Evolutionary conservation across 2,888 invertebrate genomes (phyloP), one percentile per base, ranked within the genome.

Genomic region (Luperina testacea): DNA sequence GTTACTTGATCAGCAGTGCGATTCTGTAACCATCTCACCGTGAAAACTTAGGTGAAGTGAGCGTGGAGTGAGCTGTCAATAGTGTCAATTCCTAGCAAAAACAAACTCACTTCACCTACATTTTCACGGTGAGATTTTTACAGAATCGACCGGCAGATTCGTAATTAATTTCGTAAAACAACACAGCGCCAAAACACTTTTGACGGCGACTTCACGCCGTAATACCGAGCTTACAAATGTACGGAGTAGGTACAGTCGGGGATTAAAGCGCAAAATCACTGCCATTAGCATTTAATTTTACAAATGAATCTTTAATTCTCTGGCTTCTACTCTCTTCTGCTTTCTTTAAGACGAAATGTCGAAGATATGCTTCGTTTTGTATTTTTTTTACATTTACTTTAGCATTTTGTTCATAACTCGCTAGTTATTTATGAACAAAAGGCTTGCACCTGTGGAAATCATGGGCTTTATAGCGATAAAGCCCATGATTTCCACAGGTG

Each of bases 241-340:
- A 88, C 89, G 90, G 88, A 93, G 92, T 88, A 93, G 93, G 93
- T 93, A 92, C 92, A 91, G 90, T 89, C 90, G 81, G 53, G 94
- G 95, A 95, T 96, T 96, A 95, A 92, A 93, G 91, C 91, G 86
- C 90, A 91, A 94, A 95, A 94, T 95, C 94, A 93, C 92, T 90
- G 80, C 92, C 92, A 95, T 96, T 95, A 95, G 94, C 95, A 95
- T 96, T 96, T 95, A 92, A 96, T 95, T 95, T 96, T 93, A 95
- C 94, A 95, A 96, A 96, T 95, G 94, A 94, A 95, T 94, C 90
- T 94, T 94, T 94, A 94, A 95, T 94, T 94, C 92, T 91, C 91
- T 93, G 92, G 92, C 84, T 93, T 92, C 92, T 93, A 93, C 91
- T 92, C 89, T 90, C 83, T 91, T 90, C 83, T 77, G 78, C 61